Base-by-base conservation (phyloP, 2,888 invertebrate species). In the Hesperia comma region DNA sequence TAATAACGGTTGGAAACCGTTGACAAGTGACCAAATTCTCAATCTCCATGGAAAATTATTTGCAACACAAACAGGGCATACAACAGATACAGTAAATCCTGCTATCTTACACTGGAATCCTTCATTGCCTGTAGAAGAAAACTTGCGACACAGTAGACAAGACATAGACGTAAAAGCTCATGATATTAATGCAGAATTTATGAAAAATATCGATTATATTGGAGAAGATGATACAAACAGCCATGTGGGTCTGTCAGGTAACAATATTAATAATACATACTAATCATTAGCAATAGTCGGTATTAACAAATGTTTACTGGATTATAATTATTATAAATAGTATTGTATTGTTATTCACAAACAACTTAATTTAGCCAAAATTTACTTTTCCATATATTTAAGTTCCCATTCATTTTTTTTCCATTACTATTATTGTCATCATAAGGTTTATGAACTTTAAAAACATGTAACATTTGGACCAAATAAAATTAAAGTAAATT, bases 1-100 rank as follows among this genome's bases (percentile, higher is more conserved):
- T 17, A 68, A 72, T 67, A 71, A 69, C 58, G 78, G 73, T 32
- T 78, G 77, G 78, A 72, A 67, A 63, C 78, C 77, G 43, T 71
- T 73, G 46, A 68, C 74, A 64, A 73, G 69, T 19, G 74, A 75
- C 60, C 70, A 71, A 69, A 72, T 72, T 26, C 68, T 70, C 33
- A 63, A 69, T 41, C 68, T 69, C 32, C 63, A 68, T 46, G 70
- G 61, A 71, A 69, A 71, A 67, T 53, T 69, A 61, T 69, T 70
- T 68, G 72, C 62, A 64, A 61, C n/a, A n/a, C n/a, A n/a, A n/a
- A n/a, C n/a, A n/a, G n/a, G n/a, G n/a, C n/a, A n/a, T n/a, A n/a
- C 57, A 46, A 67, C 61, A 46, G 61, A 60, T 63, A 63, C 55
- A 56, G 54, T 53, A 53, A 6, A 26, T 26, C 26, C 43, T 57